Conservation (phyloP, 1,140 invertebrate species). For the Cydia fagiglandana region DNA sequence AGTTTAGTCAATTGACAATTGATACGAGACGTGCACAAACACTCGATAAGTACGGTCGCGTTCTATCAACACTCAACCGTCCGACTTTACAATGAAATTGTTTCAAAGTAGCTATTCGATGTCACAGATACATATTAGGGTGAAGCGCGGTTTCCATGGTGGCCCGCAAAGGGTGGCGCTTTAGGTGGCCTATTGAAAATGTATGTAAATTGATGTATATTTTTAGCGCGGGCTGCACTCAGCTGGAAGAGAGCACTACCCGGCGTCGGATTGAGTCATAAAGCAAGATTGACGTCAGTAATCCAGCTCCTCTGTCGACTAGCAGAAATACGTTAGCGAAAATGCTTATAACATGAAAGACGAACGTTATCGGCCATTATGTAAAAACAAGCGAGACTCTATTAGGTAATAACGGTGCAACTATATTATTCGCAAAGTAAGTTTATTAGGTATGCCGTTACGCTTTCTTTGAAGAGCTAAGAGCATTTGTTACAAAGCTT, state of each 20-base stretch:
- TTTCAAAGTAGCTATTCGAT: neutral
- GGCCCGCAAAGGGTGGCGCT: conserved; percentile 18
- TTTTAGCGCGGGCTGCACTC: conserved; percentile 72
- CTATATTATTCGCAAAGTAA: neutral
- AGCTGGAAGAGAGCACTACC: conserved; percentile 64
- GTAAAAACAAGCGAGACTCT: conserved; percentile 6
- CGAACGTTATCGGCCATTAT: conserved; percentile 25
- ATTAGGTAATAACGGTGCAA: neutral
- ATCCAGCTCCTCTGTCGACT: conserved; percentile 47
- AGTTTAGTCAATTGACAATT: neutral
- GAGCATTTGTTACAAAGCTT: too few relatives aligned
- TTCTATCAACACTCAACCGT: neutral
- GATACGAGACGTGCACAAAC: conserved; percentile 3
- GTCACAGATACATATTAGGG: neutral
- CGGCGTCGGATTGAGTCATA: conserved; percentile 71
- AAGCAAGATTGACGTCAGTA: conserved; percentile 71
- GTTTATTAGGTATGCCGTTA: too few relatives aligned
- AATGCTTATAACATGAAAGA: conserved; percentile 48
- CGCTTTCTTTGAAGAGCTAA: too few relatives aligned
- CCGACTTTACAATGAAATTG: neutral
- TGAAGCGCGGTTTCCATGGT: too few relatives aligned
- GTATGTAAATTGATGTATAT: conserved; percentile 67
- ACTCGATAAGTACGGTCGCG: neutral
- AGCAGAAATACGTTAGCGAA: conserved; percentile 48
- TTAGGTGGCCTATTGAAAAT: conserved; percentile 43